These are phyloP conservation scores for Champsocephalus gunnari DNA, from an alignment of 2,797 vertebrate genomes.

Conservation along the genomic window DNA sequence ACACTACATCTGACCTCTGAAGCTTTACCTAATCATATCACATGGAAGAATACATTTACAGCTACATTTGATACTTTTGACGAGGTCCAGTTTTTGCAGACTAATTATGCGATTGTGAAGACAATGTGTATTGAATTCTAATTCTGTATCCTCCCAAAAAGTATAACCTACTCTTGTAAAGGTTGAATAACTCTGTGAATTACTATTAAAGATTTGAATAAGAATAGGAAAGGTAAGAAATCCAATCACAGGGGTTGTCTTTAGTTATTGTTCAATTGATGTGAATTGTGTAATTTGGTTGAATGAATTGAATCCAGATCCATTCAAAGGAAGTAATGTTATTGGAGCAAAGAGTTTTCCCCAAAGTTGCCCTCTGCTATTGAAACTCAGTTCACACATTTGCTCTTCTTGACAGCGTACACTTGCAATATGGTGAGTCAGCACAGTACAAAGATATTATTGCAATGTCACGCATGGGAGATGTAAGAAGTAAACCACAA, in stretches of 20 bases:
- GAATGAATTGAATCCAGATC: background rate
- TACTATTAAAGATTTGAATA: background rate
- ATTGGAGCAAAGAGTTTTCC: background rate
- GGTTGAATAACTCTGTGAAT: background rate
- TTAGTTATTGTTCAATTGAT: background rate
- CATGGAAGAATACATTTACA: background rate
- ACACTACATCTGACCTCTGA: slow-evolving; percentile 62
- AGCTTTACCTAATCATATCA: background rate
- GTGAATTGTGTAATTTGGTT: background rate
- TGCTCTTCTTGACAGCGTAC: background rate
- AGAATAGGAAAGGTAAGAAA: background rate
- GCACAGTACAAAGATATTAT: background rate
- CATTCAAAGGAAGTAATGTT: background rate
- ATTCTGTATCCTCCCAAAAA: background rate
- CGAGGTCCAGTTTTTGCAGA: background rate
- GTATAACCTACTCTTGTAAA: background rate
- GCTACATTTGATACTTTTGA: background rate
- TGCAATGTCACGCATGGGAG: background rate
- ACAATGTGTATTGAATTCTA: background rate
- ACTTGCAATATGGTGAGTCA: background rate
- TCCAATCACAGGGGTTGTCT: background rate
- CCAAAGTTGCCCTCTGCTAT: background rate
- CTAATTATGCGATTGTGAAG: background rate
- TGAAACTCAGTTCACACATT: background rate
- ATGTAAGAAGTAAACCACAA: background rate